Evolutionary conservation across 2,113 vertebrate genomes (phyloP), one percentile per base, ranked within the genome.

Genomic region (Boleophthalmus pectinirostris): DNA sequence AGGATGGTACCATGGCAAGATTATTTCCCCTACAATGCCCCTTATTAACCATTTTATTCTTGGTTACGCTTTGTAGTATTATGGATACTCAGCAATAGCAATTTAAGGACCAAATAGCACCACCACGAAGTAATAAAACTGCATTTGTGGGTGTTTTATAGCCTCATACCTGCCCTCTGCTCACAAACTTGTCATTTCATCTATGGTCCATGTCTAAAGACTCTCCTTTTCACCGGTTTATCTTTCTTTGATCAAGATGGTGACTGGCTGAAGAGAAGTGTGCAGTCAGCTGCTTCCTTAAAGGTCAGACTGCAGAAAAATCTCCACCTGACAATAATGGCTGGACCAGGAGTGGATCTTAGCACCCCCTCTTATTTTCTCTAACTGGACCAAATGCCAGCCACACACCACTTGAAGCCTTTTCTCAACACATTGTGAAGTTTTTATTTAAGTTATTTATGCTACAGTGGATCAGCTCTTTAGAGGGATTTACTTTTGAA

Each of bases 361-460:
- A 81, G 29, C 4, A 4, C 38, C 20, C 35, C 54, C 45, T 66
- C 64, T 80, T 68, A 90, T 86, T 88, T 91, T 60, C 76, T 87
- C 66, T 87, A 89, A 89, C 58, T 77, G 70, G 71, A 86, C 84
- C 84, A 87, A 90, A 91, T 92, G 88, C 85, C 89, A 90, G 72
- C 69, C 68, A 72, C 61, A 76, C 6, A 35, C 33, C 54, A 70
- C 69, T 80, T 70, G 73, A 71, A 79, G 60, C 43, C 43, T 77
- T 24, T 67, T 70, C 67, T 74, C 56, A 56, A 76, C 68, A 67
- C 1, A 53, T 24, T 49, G 72, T 73, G 79, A 73, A 47, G 38
- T 67, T 82, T 72, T 57, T 69, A 33, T 79, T 47, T 64, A 35
- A 83, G 23, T 88, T 84, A 67, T 70, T 25, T 68, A 73, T 69